Evolutionary conservation across 2,113 vertebrate genomes (phyloP).

Genomic region (Sarotherodon lohbergeri): DNA sequence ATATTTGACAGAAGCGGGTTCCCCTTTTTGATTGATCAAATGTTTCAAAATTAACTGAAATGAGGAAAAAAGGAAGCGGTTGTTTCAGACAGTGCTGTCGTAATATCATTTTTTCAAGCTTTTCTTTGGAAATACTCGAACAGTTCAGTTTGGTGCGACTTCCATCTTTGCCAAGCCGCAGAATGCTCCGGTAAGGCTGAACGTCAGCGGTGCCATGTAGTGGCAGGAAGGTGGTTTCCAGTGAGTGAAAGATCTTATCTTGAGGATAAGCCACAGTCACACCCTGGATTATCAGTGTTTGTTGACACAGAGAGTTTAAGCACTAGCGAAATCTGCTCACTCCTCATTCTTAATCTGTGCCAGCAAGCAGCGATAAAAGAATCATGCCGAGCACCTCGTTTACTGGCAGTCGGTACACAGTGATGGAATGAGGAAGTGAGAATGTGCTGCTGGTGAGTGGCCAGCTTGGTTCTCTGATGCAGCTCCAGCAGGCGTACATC

Average conservation of each 20-base stretch:
- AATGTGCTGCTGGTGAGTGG: background rate
- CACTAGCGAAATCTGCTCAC: background rate
- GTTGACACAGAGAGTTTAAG: background rate
- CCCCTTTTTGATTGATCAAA: background rate
- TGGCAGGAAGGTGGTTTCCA: background rate
- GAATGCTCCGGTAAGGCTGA: background rate
- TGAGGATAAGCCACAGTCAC: background rate
- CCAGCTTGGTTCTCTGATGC: background rate
- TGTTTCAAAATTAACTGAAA: background rate
- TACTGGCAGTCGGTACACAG: background rate
- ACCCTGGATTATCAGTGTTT: background rate
- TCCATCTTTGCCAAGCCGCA: background rate
- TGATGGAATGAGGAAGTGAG: slow-evolving; percentile 12
- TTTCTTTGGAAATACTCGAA: background rate
- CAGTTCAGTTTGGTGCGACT: background rate
- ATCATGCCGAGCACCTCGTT: background rate
- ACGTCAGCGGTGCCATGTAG: background rate
- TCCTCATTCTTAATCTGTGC: background rate
- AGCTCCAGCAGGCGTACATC: background rate
- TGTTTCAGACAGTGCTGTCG: background rate
- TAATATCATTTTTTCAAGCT: background rate
- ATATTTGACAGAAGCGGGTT: background rate
- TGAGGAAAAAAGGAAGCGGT: background rate
- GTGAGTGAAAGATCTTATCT: background rate
- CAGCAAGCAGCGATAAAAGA: background rate